phyloP scores from a whole-genome alignment of 2,113 vertebrate genomes.

The Hydrochoerus hydrochaeris region DNA sequence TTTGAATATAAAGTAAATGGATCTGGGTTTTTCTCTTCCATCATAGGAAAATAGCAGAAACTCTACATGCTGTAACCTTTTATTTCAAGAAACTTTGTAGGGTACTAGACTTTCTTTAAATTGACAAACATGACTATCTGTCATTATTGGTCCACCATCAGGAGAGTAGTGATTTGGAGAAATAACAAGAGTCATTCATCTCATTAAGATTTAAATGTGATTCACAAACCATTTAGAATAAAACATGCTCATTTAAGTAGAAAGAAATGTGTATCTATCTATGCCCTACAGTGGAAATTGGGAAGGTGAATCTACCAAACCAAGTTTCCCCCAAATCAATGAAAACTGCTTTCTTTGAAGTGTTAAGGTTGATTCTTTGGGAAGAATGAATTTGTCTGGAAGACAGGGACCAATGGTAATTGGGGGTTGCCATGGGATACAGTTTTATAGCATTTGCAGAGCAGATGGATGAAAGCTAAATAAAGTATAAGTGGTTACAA shows the following conservation, averaged over 20 bases:
- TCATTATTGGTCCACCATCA: background rate
- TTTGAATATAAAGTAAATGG: background rate
- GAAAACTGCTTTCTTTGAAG: conserved; percentile 60
- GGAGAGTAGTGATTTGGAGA: background rate
- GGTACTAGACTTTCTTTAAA: background rate
- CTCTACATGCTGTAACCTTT: background rate
- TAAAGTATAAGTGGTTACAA: conserved; percentile 83
- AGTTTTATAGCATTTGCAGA: conserved; percentile 81
- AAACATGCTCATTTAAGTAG: background rate
- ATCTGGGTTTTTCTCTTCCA: background rate
- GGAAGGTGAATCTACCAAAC: background rate
- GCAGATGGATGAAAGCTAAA: conserved; percentile 85
- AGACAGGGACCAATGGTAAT: conserved; percentile 72
- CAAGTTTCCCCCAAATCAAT: background rate
- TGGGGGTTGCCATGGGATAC: conserved; percentile 86
- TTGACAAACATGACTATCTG: conserved; percentile 48
- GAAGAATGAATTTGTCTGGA: conserved; percentile 58
- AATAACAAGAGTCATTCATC: background rate
- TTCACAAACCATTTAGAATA: background rate
- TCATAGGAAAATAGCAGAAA: background rate
- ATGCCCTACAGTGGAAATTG: background rate
- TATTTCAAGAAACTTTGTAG: conserved; percentile 36
- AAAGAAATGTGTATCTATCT: background rate
- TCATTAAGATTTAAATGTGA: background rate
- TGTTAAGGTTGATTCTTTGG: conserved; percentile 62